Evolutionary conservation across 2,113 vertebrate species (phyloP), one percentile per base, ranked within the genome.

Genomic region (Eubucco bourcierii): DNA sequence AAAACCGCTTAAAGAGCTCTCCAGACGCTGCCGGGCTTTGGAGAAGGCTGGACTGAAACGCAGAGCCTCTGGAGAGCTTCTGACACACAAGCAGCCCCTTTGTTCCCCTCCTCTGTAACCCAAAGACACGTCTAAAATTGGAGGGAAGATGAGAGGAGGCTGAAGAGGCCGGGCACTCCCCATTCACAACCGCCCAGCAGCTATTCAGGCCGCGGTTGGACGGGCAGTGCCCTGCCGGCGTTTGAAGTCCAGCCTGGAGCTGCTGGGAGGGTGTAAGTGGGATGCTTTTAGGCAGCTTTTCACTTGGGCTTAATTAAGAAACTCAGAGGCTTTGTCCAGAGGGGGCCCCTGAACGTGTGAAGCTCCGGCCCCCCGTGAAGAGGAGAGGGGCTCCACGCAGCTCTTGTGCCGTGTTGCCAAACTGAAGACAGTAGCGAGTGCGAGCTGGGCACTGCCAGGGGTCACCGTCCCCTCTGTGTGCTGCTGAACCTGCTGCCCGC

Each of bases 1-100:
- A 97, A 97, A 97, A 91, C 96, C 80, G 95, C 95, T 97, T 97
- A 92, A 97, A 97, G 97, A 97, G 97, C 97, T 97, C 98, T 97
- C 96, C 96, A 98, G 96, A 96, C 93, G 21, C 79, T 70, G 33
- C 80, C 24, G 34, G 23, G 94, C 88, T 96, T 95, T 94, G 97
- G 94, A 97, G 95, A 89, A 97, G 97, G 96, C 95, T 87, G 46
- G 95, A 87, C 97, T 97, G 96, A 97, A 98, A 97, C 63, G 88
- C 98, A 97, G 98, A 97, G 97, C 97, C 98, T 98, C 96, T 68
- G 97, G 96, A 98, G 98, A 93, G 97, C 97, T 98, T 96, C 98
- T 93, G 93, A 97, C 92, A 94, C 97, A 98, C 98, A 98, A 98
- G 98, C 98, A 98, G 97, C 95, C 96, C 96, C 98, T 99, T 99